Percentiles rank a stretch among this genome's conserved stretches.
phyloP scores from a whole-genome alignment of 2,888 invertebrate genomes.

The Strigamia transsilvanica region DNA sequence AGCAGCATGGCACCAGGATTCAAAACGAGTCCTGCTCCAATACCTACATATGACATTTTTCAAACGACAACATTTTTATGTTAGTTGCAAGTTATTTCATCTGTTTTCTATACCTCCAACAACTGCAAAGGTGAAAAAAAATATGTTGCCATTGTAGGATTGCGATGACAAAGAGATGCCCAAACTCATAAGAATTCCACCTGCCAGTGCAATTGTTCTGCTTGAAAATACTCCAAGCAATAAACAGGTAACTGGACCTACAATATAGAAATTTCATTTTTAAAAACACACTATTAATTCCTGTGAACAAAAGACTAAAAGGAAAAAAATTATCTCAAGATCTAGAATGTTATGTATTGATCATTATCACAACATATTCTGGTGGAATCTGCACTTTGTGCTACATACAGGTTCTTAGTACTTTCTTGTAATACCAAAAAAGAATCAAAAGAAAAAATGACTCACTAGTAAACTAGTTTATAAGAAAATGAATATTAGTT shows the following conservation, averaged over 20 bases:
- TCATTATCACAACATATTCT: too few species aligned
- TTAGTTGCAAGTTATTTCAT: neutral
- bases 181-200: slow-evolving; percentile 75
- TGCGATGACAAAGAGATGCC: slow-evolving; percentile 76
- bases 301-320: too few species aligned
- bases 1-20: slow-evolving; percentile 75
- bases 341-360: too few species aligned
- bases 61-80: too few species aligned
- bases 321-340: too few species aligned
- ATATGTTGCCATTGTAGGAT: slow-evolving; percentile 74
- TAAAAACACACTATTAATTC: too few species aligned
- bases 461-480: slow-evolving; percentile 39
- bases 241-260: slow-evolving; percentile 77
- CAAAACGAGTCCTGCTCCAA: slow-evolving; percentile 59
- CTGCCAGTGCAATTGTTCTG: slow-evolving; percentile 75
- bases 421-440: too few species aligned
- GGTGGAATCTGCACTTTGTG: too few species aligned
- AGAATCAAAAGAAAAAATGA: neutral
- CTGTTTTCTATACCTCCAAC: slow-evolving; percentile 71
- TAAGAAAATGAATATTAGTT: neutral
- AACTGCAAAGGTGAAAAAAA: slow-evolving; percentile 76
- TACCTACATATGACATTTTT: slow-evolving; percentile 58
- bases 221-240: slow-evolving; percentile 73
- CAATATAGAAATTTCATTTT: too few species aligned
- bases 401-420: too few species aligned